Evolutionary conservation across 2,888 invertebrate species (phyloP).

Genomic region (Artemia sp.): DNA sequence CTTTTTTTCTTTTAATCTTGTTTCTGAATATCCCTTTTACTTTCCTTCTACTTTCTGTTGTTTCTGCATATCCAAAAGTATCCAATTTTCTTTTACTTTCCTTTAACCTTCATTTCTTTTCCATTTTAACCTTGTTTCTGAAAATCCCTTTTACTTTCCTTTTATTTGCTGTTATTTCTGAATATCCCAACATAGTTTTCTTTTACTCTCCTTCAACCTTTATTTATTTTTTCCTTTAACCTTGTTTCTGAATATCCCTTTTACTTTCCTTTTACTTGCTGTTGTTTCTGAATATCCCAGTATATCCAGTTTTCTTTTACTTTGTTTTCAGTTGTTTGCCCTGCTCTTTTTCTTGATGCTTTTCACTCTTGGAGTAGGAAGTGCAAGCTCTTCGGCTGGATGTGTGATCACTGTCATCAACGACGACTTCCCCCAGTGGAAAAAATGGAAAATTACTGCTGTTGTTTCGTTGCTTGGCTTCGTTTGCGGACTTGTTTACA

Average conservation of each 20-base stretch:
- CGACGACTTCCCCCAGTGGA: constrained; percentile 35
- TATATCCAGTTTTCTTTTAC: constrained; percentile 12
- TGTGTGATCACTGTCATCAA: constrained; percentile 37
- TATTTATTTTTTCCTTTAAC: no score
- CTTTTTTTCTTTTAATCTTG: no score
- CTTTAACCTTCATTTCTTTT: no score
- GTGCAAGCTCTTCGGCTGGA: constrained; percentile 37
- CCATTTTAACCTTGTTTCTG: no score
- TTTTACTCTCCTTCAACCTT: no score
- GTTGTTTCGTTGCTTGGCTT: constrained; percentile 27
- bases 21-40: no score
- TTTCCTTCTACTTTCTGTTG: no score
- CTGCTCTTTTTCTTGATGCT: constrained; percentile 42
- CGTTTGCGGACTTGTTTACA: constrained; percentile 28
- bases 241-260: no score
- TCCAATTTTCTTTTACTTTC: no score
- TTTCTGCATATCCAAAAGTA: no score
- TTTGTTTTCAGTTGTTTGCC: constrained; percentile 35
- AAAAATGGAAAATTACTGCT: constrained; percentile 29
- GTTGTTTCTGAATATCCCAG: not conserved
- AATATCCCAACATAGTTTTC: not conserved
- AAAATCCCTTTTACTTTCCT: no score
- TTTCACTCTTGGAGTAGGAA: constrained; percentile 40
- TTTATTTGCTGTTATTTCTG: no score
- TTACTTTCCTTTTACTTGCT: not conserved